Conservation (phyloP, 2,888 invertebrate genomes). For the Dryobotodes eremita region DNA sequence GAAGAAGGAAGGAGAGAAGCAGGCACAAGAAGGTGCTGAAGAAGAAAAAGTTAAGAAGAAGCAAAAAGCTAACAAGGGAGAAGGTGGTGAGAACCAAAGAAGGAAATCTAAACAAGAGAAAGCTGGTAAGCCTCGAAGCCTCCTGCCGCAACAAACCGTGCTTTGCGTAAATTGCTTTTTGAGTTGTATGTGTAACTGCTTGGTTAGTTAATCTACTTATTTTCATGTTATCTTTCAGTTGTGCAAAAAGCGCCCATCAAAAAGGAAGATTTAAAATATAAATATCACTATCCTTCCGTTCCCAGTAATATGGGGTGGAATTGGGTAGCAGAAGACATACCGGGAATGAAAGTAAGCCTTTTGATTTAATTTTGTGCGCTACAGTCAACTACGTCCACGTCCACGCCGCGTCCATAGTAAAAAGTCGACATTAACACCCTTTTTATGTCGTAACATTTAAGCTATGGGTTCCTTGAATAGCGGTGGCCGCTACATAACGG, state of each 20-base stretch:
- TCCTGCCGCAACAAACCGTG: slow-evolving; percentile 71
- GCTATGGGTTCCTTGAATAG: background rate
- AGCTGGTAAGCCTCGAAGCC: slow-evolving; percentile 74
- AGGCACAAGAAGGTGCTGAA: slow-evolving; percentile 35
- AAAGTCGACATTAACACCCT: background rate
- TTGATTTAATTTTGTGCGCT: background rate
- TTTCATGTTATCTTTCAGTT: slow-evolving; percentile 68
- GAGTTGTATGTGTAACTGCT: slow-evolving; percentile 3
- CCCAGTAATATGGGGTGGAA: slow-evolving; percentile 88
- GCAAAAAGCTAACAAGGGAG: slow-evolving; percentile 36
- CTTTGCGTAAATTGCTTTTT: slow-evolving; percentile 59
- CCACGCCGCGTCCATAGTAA: background rate
- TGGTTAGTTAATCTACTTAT: background rate
- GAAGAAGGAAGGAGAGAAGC: slow-evolving; percentile 70
- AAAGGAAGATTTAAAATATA: slow-evolving; percentile 76
- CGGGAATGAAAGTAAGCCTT: slow-evolving; percentile 83
- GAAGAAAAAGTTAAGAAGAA: slow-evolving; percentile 33
- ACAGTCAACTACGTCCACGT: background rate
- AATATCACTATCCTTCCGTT: slow-evolving; percentile 83
- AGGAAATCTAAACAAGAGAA: slow-evolving; percentile 70
- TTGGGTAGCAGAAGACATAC: slow-evolving; percentile 86
- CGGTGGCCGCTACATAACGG: background rate
- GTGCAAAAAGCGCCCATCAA: slow-evolving; percentile 62
- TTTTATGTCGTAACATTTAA: background rate
- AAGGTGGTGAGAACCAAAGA: slow-evolving; percentile 15